Evolutionary conservation across 2,888 invertebrate genomes (phyloP).

Genomic region (Itoplectis maculator): DNA sequence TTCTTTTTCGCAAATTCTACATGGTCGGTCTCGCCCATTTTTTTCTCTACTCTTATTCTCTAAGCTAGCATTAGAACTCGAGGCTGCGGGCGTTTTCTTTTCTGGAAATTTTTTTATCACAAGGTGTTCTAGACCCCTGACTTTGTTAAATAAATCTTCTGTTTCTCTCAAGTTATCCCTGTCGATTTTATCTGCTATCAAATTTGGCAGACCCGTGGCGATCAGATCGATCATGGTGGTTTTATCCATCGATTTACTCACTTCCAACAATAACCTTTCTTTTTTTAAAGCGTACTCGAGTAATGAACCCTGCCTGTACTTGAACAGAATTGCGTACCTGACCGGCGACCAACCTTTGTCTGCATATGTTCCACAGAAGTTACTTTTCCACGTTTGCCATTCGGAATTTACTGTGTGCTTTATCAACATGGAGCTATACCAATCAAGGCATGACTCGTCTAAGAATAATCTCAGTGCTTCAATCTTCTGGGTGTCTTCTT

Average conservation of each 20-base stretch:
- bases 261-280: conserved; percentile 35
- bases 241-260: conserved; percentile 34
- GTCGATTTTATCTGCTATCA: conserved; percentile 39
- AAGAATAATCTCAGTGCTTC: conserved; percentile 34
- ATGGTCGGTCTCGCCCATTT: no score
- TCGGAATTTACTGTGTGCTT: conserved; percentile 29
- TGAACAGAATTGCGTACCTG: conserved; percentile 20
- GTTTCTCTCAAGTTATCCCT: conserved; percentile 32
- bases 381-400: conserved; percentile 26
- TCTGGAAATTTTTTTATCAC: no score
- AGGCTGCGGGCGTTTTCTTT: no score
- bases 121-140: conserved; percentile 37
- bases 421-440: conserved; percentile 40
- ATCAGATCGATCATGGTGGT: conserved; percentile 29
- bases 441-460: conserved; percentile 29
- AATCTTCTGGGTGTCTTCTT: conserved; percentile 36
- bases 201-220: conserved; percentile 21
- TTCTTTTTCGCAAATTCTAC: conserved; percentile 52
- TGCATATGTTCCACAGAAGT: conserved; percentile 33
- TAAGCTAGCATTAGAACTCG: no score
- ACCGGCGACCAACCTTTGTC: conserved; percentile 28
- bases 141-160: conserved; percentile 31
- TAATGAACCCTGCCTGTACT: conserved; percentile 22
- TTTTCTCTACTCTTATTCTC: conserved; percentile 31
- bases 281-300: conserved; percentile 38